Evolutionary conservation across 2,888 invertebrate species (phyloP).

Genomic region (Hypsopygia costalis): DNA sequence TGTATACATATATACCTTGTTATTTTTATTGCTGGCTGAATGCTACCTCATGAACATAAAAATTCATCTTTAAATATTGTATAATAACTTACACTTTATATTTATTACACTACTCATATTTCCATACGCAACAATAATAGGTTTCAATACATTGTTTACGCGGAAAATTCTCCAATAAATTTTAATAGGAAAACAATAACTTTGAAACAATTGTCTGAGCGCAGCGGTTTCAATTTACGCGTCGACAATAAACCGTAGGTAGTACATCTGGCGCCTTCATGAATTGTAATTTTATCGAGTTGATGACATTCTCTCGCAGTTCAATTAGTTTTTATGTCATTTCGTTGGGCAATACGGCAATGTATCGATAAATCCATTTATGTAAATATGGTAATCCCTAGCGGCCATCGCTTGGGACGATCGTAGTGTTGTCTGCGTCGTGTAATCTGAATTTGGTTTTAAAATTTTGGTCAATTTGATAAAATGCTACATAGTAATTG

Average conservation of each 20-base stretch:
- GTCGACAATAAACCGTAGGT: conserved; percentile 56
- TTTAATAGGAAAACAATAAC: conserved; percentile 71
- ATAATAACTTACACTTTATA: no score
- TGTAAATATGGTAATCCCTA: conserved; percentile 14
- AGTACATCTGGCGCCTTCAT: conserved; percentile 66
- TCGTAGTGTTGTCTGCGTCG: not conserved
- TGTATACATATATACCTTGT: no score
- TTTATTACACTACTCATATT: not conserved
- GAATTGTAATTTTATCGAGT: conserved; percentile 68
- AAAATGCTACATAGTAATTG: not conserved
- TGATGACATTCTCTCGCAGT: conserved; percentile 59
- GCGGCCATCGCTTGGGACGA: not conserved
- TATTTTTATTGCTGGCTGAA: no score
- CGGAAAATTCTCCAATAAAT: conserved; percentile 31
- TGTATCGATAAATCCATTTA: conserved; percentile 23
- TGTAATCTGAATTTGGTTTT: not conserved
- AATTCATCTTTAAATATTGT: no score
- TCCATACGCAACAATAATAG: not conserved
- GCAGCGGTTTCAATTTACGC: conserved; percentile 67
- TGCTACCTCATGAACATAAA: no score
- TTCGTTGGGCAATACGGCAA: conserved; percentile 20
- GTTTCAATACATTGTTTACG: conserved; percentile 5
- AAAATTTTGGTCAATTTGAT: not conserved
- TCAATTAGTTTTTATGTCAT: conserved; percentile 64
- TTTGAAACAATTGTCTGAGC: conserved; percentile 50